Evolutionary conservation across 2,113 vertebrate genomes (phyloP), one percentile per base, ranked within the genome.

Genomic region (Camarhynchus parvulus): DNA sequence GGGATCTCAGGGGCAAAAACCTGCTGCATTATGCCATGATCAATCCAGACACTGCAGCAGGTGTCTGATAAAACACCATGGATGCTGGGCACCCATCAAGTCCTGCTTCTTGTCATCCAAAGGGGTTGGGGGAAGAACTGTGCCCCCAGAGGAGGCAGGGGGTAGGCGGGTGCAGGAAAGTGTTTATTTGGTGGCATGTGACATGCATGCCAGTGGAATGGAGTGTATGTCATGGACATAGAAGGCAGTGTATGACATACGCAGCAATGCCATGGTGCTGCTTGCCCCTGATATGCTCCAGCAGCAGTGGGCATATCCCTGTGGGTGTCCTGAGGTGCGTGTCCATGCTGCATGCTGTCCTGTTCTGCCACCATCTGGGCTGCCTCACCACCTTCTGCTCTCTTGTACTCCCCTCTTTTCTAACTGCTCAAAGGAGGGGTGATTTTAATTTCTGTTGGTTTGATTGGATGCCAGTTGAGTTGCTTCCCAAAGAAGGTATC

Each of bases 281-380:
- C 69, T 64, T 72, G 88, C 73, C 90, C 84, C 3, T 0, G 49
- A 91, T 95, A 91, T 83, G 91, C 62, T 93, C 86, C 69, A 55
- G 77, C 44, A 35, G 28, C 5, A 2, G 2, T 61, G 91, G 94
- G 37, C 87, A 83, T 95, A 92, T 87, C 93, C 56, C 58, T 62
- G 62, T 0, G 0, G 52, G 69, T 3, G 1, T 41, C 3, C 2
- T 37, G 89, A 77, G 63, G 63, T 85, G 46, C 6, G 1, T 78
- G 69, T 63, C 88, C 50, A 0, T 89, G 83, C 90, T 95, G 95
- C 94, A 97, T 96, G 95, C 93, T 94, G 68, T 52, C 82, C 27
- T 10, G 2, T 81, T 77, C 76, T 90, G 80, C 83, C 79, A 61
- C 55, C 31, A 33, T 17, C 77, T 84, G 70, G 75, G 78, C 76